These are phyloP conservation scores for Drosophila pallidifrons DNA, from an alignment of 1,140 invertebrate species.

Conservation along the genomic window DNA sequence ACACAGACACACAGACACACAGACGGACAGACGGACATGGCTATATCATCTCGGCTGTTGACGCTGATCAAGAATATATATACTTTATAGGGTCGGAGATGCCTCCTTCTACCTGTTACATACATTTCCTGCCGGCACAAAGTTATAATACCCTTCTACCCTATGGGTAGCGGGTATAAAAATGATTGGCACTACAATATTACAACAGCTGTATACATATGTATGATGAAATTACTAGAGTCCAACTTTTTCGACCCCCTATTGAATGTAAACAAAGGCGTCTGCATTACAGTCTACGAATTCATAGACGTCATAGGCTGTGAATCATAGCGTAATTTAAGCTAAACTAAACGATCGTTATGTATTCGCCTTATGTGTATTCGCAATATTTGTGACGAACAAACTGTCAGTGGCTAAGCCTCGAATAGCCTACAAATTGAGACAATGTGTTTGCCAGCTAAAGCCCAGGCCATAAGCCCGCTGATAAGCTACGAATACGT, in stretches of 20 bases:
- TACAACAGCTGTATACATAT: background rate
- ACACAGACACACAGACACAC: no score
- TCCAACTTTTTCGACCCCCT: conserved; percentile 8
- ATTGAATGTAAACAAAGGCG: conserved; percentile 4
- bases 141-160: no score
- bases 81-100: no score
- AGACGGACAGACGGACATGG: no score
- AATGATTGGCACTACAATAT: background rate
- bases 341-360: background rate
- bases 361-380: background rate
- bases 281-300: no score
- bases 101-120: no score
- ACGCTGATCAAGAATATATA: no score
- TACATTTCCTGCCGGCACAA: no score
- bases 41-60: no score
- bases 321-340: conserved; percentile 18
- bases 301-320: conserved; percentile 23
- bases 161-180: no score
- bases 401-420: conserved; percentile 31
- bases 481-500: conserved; percentile 31
- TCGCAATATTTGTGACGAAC: conserved; percentile 14
- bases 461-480: conserved; percentile 18
- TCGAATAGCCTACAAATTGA: conserved; percentile 14
- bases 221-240: conserved; percentile 23
- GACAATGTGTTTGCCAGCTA: conserved; percentile 10